phyloP scores from a whole-genome alignment of 1,140 invertebrate species.

The Neoseiulus cucumeris region DNA sequence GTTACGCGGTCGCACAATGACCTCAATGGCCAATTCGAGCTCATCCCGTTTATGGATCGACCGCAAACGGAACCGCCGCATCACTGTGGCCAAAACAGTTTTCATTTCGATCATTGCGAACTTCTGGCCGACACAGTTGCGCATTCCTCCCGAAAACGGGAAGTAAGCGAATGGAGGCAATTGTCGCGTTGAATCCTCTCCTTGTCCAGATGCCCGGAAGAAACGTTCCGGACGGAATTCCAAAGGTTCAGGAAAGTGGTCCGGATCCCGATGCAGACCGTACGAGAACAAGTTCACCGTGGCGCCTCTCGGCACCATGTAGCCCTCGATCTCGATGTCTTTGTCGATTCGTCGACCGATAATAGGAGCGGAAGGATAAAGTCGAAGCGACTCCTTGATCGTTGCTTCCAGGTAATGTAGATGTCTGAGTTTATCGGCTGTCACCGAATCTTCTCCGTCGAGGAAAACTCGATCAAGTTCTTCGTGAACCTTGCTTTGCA shows the following conservation, averaged over 20 bases:
- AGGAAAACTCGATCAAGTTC: slow-evolving; percentile 25
- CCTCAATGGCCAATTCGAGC: slow-evolving; percentile 25
- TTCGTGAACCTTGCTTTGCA: slow-evolving; percentile 26
- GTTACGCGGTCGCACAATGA: slow-evolving; percentile 27
- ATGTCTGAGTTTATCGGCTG: slow-evolving; percentile 27
- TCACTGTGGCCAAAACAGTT: slow-evolving; percentile 58
- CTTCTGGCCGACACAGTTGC: slow-evolving; percentile 37
- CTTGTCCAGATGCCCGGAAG: slow-evolving; percentile 22
- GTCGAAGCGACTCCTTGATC: slow-evolving; percentile 16
- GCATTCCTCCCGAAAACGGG: slow-evolving; percentile 27
- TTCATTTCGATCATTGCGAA: slow-evolving; percentile 72
- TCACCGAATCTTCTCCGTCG: slow-evolving; percentile 20
- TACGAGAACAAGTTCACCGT: slow-evolving; percentile 27
- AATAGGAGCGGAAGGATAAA: slow-evolving; percentile 18
- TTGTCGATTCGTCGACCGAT: slow-evolving; percentile 13
- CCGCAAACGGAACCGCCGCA: slow-evolving; percentile 48
- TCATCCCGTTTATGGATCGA: slow-evolving; percentile 24
- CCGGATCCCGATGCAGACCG: slow-evolving; percentile 30
- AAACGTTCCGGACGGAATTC: slow-evolving; percentile 32
- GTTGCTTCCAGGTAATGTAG: slow-evolving; percentile 25
- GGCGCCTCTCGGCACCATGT: slow-evolving; percentile 27
- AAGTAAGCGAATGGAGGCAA: slow-evolving; percentile 28
- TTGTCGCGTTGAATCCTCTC: slow-evolving; percentile 18
- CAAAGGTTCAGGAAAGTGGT: slow-evolving; percentile 30
- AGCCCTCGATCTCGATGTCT: slow-evolving; percentile 16